Conservation (phyloP, 2,113 vertebrate genomes). For the Alexandromys fortis region DNA sequence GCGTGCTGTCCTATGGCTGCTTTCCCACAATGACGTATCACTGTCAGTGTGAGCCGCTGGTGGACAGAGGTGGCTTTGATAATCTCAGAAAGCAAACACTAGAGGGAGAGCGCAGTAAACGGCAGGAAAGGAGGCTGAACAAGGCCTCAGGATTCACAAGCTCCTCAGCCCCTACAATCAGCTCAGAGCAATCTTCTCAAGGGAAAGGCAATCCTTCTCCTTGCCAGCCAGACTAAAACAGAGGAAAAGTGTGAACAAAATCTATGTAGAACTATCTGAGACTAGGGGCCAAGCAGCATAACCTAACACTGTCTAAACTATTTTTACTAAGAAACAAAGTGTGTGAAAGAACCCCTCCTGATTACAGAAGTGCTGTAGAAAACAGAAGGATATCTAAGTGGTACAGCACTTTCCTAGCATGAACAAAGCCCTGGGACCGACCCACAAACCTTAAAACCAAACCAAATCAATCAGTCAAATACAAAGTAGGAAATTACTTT, state of each 20-base stretch:
- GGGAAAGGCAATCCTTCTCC: neutral
- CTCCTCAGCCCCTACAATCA: neutral
- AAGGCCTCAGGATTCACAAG: neutral
- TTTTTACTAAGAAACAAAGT: neutral
- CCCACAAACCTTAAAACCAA: neutral
- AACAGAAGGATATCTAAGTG: neutral
- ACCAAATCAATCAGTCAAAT: neutral
- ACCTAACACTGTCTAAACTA: neutral
- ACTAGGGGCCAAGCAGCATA: neutral
- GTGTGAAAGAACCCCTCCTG: neutral
- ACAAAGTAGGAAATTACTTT: neutral
- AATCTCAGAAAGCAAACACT: neutral
- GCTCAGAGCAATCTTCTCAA: neutral
- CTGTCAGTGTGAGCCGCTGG: neutral
- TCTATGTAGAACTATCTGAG: neutral
- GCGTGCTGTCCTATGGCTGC: neutral
- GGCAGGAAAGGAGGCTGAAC: neutral
- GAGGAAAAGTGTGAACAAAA: neutral
- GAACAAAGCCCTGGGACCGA: neutral
- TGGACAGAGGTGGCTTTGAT: neutral
- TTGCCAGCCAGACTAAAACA: neutral
- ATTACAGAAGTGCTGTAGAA: neutral
- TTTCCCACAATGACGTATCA: neutral
- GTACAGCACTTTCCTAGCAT: neutral
- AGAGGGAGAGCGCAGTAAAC: neutral